Evolutionary conservation across 2,888 invertebrate genomes (phyloP), one percentile per base, ranked within the genome.

Genomic region (Melanchra persicariae): DNA sequence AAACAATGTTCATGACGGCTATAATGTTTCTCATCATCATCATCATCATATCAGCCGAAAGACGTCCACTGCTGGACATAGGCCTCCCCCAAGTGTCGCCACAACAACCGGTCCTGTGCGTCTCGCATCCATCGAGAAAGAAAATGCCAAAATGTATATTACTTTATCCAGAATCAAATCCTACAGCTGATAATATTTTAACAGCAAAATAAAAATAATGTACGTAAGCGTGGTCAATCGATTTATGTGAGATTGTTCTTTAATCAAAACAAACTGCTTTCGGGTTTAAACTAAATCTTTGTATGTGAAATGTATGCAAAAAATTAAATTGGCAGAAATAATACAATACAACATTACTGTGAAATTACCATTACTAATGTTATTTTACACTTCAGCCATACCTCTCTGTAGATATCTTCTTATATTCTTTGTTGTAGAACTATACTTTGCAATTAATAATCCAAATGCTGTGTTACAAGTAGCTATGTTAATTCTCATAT

Each of bases 401-500:
- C 30, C 30, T 30, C 12, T 43, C 26, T 24, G 10, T 26, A 51
- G 7, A 22, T 43, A 17, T 49, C 4, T 55, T 19, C 37, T 54
- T 19, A 71, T 58, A 55, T 51, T 34, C 3, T 52, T 70, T 60
- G 51, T 15, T 22, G 22, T 49, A 52, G n/a, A n/a, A n/a, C n/a
- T 52, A 51, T 37, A 64, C 30, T 59, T n/a, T 59, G 55, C 43
- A 57, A 74, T 76, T 43, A 72, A 73, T 77, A 26, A 79, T 73
- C 67, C 40, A 62, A 64, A 69, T 71, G 43, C 59, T 71, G 55
- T 69, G 66, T 60, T 74, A 74, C 62, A 65, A 69, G 54, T 73
- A 72, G 47, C 40, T 57, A 76, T 66, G 75, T 75, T 71, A 74
- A 78, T 81, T 82, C 70, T 82, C 49, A 82, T 84, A 88, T 87